Conservation (phyloP, 2,888 invertebrate genomes). For the Beris chalybata region DNA sequence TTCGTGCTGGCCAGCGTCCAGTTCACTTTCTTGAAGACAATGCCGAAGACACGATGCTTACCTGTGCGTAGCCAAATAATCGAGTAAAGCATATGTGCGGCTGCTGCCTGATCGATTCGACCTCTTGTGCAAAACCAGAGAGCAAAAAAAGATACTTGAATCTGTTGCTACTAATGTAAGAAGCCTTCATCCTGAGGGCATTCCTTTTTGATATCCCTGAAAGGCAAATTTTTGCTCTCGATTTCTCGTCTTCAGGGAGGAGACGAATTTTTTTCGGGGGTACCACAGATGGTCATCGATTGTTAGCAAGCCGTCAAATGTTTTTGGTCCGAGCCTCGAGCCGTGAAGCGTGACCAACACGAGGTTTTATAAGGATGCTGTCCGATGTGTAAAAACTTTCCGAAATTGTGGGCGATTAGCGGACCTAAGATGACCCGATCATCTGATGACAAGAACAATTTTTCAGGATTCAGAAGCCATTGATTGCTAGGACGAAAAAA, state of each 20-base stretch:
- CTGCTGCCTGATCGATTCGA: too few species aligned
- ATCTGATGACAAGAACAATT: conserved; percentile 22
- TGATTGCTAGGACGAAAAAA: not conserved
- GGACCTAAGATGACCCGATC: conserved; percentile 11
- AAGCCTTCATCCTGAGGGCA: too few species aligned
- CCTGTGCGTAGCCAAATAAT: too few species aligned
- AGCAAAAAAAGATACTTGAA: too few species aligned
- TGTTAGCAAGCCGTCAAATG: conserved; percentile 6
- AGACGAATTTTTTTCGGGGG: not conserved
- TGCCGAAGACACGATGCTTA: too few species aligned
- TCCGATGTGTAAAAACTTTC: conserved; percentile 16
- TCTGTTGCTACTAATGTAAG: too few species aligned
- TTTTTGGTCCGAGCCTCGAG: conserved; percentile 8
- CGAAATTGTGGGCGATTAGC: conserved; percentile 15
- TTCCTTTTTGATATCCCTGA: too few species aligned
- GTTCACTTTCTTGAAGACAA: too few species aligned
- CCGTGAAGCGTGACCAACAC: conserved; percentile 30
- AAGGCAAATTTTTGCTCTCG: too few species aligned
- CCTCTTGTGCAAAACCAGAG: too few species aligned
- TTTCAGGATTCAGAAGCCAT: conserved; percentile 2
- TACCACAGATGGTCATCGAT: conserved; percentile 22
- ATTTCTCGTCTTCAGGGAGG: too few species aligned
- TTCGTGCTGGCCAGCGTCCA: not conserved
- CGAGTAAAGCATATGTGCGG: too few species aligned
- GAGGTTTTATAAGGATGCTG: conserved; percentile 31